A percentile compares a stretch with the other conserved stretches of the same genome.
Evolutionary conservation across 1,140 invertebrate species (phyloP).

Genomic region (Caenorhabditis brenneri): DNA sequence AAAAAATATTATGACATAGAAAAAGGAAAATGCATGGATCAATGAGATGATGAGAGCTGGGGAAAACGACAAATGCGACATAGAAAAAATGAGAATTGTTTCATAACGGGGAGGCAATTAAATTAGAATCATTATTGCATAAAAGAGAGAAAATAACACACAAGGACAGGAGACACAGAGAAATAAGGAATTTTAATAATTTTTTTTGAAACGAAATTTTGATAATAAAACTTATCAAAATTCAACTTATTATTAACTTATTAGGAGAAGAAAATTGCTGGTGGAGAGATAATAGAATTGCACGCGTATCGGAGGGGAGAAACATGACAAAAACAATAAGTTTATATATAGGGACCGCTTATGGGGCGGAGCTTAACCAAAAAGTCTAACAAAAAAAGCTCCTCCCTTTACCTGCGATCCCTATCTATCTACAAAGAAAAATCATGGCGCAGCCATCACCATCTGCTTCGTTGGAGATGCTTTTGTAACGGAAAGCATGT

Average conservation of each 20-base stretch:
- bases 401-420: neutral
- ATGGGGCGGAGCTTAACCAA: too few species aligned
- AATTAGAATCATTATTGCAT: neutral
- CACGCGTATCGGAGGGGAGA: conserved; percentile 3
- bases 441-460: neutral
- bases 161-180: neutral
- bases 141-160: conserved; percentile 5
- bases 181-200: too few species aligned
- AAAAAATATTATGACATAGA: neutral
- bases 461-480: neutral
- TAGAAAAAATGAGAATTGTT: neutral
- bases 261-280: neutral
- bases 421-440: neutral
- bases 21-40: neutral
- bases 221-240: conserved; percentile 38
- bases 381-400: too few species aligned
- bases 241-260: neutral
- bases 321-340: neutral
- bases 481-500: neutral
- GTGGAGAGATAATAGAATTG: neutral
- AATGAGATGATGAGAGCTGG: neutral
- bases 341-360: too few species aligned
- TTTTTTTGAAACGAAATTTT: too few species aligned
- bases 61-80: neutral
- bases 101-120: neutral